phyloP scores from a whole-genome alignment of 2,888 invertebrate genomes.

The Heterodera filipjevi region DNA sequence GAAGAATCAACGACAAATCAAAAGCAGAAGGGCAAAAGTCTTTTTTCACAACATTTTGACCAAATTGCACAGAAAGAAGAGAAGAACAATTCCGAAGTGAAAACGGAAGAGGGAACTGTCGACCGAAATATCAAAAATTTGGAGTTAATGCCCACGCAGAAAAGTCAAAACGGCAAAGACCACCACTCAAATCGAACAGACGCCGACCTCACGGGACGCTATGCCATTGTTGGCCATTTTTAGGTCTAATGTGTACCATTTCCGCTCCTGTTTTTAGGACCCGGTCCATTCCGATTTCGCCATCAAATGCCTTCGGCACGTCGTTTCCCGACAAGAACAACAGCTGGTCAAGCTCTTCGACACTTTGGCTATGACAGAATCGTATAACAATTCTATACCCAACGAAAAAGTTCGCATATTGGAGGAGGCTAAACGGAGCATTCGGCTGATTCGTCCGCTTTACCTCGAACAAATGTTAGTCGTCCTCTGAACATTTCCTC shows the following conservation, averaged over 20 bases:
- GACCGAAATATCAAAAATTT: constrained; percentile 49
- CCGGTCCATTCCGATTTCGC: constrained; percentile 59
- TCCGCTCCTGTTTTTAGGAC: constrained; percentile 48
- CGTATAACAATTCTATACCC: not conserved
- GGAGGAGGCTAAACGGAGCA: constrained; percentile 41
- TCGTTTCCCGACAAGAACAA: constrained; percentile 52
- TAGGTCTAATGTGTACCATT: constrained; percentile 14
- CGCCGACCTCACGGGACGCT: constrained; percentile 50
- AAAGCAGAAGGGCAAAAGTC: constrained; percentile 41
- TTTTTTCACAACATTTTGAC: constrained; percentile 58
- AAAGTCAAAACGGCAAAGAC: no score
- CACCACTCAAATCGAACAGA: constrained; percentile 32
- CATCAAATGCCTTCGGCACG: constrained; percentile 49
- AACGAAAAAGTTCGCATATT: not conserved
- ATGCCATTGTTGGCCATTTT: constrained; percentile 51
- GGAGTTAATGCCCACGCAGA: constrained; percentile 41
- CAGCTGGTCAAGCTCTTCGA: constrained; percentile 57
- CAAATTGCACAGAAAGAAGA: constrained; percentile 42
- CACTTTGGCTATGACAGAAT: constrained; percentile 37
- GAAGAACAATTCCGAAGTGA: constrained; percentile 19
- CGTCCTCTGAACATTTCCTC: not conserved
- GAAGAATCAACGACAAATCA: not conserved
- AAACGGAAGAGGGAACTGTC: constrained; percentile 7
- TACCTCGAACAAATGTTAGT: constrained; percentile 57
- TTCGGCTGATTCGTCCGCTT: constrained; percentile 55